phyloP scores from a whole-genome alignment of 1,140 invertebrate species.

The Gerris buenoi region DNA sequence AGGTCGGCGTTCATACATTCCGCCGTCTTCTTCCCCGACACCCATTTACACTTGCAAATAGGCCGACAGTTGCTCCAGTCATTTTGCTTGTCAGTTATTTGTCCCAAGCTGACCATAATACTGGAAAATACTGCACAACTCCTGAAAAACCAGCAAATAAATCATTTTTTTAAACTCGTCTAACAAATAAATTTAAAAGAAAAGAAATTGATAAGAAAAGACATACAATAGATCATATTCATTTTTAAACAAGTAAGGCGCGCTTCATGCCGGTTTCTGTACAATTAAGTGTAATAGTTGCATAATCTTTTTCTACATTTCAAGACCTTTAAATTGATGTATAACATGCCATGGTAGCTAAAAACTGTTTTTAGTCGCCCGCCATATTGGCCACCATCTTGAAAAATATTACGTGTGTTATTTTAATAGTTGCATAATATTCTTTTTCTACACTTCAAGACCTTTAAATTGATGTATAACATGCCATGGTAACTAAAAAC shows the following conservation, averaged over 20 bases:
- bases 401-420: too few relatives aligned
- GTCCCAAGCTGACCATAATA: constrained; percentile 8
- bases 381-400: too few relatives aligned
- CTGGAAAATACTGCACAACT: background rate
- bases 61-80: constrained; percentile 40
- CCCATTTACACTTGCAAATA: constrained; percentile 61
- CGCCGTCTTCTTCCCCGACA: constrained; percentile 61
- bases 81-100: constrained; percentile 25
- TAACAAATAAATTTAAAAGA: background rate
- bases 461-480: too few relatives aligned
- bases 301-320: background rate
- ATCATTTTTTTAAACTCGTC: background rate
- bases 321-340: background rate
- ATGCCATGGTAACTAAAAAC: too few relatives aligned
- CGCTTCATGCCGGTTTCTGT: too few relatives aligned
- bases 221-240: background rate
- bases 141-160: background rate
- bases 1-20: constrained; percentile 53
- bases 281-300: background rate
- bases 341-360: too few relatives aligned
- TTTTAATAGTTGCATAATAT: too few relatives aligned
- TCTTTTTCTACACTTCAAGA: too few relatives aligned
- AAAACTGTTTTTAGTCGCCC: too few relatives aligned
- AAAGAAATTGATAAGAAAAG: background rate
- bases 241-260: background rate